Percentiles rank a stretch among this genome's conserved stretches.
Conservation (phyloP, 2,888 invertebrate genomes). For the Hemithea aestivaria region DNA sequence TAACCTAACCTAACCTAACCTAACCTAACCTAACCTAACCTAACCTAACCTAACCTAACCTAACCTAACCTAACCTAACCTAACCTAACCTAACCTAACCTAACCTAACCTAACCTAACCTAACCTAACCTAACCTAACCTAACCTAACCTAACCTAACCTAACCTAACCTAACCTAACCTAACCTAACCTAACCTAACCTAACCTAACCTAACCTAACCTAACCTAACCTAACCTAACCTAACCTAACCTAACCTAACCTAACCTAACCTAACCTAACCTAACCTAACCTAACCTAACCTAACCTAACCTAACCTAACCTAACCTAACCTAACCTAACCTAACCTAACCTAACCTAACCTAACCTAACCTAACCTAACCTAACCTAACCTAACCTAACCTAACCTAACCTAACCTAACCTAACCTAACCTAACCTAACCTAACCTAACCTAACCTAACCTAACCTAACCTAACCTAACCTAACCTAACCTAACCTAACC, state of each 20-base stretch:
- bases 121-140: slow-evolving; percentile 8
- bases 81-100: slow-evolving; percentile 10
- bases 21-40: slow-evolving; percentile 8
- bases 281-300: slow-evolving; percentile 6
- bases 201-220: slow-evolving; percentile 9
- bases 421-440: slow-evolving; percentile 8
- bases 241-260: slow-evolving; percentile 10
- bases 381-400: slow-evolving; percentile 8
- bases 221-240: slow-evolving; percentile 9
- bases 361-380: slow-evolving; percentile 8
- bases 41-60: slow-evolving; percentile 8
- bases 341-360: slow-evolving; percentile 8
- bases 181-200: slow-evolving; percentile 9
- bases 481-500: slow-evolving; percentile 8
- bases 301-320: slow-evolving; percentile 8
- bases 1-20: slow-evolving; percentile 2
- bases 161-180: slow-evolving; percentile 9
- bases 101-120: slow-evolving; percentile 8
- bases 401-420: slow-evolving; percentile 8
- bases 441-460: slow-evolving; percentile 8
- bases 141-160: slow-evolving; percentile 9
- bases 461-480: slow-evolving; percentile 8
- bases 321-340: slow-evolving; percentile 8
- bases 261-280: slow-evolving; percentile 4
- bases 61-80: slow-evolving; percentile 6